phyloP scores from a whole-genome alignment of 2,797 vertebrate species.

The Eptatretus atami region DNA sequence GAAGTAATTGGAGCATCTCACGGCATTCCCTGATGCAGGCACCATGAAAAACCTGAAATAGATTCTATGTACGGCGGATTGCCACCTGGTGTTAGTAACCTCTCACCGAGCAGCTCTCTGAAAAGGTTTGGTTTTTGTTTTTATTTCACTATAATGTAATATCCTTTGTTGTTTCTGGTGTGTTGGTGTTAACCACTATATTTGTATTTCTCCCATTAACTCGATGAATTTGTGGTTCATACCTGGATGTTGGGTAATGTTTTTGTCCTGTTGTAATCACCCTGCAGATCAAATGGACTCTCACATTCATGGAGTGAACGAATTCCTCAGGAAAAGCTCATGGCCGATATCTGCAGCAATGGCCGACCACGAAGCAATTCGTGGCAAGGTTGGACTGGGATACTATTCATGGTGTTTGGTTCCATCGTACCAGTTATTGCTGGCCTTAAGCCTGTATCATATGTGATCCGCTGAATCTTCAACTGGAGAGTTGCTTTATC shows the following conservation, averaged over 20 bases:
- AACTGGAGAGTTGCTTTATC: too few relatives aligned
- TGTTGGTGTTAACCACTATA: too few relatives aligned
- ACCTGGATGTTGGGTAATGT: too few relatives aligned
- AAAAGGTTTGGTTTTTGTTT: slow-evolving; percentile 35
- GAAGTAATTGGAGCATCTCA: too few relatives aligned
- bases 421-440: too few relatives aligned
- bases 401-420: background rate
- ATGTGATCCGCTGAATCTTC: too few relatives aligned
- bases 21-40: too few relatives aligned
- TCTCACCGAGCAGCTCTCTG: slow-evolving; percentile 86
- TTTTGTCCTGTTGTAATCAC: slow-evolving; percentile 9
- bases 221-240: too few relatives aligned
- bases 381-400: background rate
- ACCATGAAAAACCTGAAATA: slow-evolving; percentile 18
- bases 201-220: too few relatives aligned
- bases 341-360: slow-evolving; percentile 92
- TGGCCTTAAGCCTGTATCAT: too few relatives aligned
- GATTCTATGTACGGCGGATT: slow-evolving; percentile 92
- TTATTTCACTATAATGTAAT: too few relatives aligned
- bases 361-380: slow-evolving; percentile 46
- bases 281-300: slow-evolving; percentile 68
- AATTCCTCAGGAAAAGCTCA: slow-evolving; percentile 93
- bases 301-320: slow-evolving; percentile 98
- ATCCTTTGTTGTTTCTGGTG: too few relatives aligned
- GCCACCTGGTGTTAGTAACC: slow-evolving; percentile 56